phyloP scores from a whole-genome alignment of 1,140 invertebrate genomes.

The Ooceraea biroi region DNA sequence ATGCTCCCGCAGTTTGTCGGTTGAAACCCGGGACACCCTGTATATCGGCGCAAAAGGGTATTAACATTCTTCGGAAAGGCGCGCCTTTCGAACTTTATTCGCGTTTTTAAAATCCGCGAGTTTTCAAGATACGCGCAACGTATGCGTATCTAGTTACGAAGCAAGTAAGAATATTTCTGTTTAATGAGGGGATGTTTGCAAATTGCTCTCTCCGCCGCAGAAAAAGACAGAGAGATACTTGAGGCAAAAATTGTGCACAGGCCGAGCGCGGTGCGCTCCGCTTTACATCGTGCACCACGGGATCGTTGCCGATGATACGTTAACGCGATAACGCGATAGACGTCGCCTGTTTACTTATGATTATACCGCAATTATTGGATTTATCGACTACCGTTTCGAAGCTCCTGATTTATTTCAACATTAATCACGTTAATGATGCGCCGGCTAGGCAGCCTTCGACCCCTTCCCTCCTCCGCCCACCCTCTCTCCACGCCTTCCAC shows the following conservation, averaged over 20 bases:
- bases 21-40: too few species aligned
- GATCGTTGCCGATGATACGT: constrained; percentile 73
- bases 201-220: too few species aligned
- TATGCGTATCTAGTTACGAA: neutral
- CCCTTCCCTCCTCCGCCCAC: constrained; percentile 12
- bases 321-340: constrained; percentile 74
- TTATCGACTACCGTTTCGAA: constrained; percentile 84
- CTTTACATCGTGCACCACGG: constrained; percentile 29
- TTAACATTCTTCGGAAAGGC: neutral
- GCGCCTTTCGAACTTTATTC: neutral
- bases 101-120: neutral
- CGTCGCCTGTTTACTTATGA: constrained; percentile 85
- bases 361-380: constrained; percentile 85
- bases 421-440: constrained; percentile 86
- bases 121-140: neutral
- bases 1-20: too few species aligned
- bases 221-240: too few species aligned
- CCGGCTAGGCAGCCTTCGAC: constrained; percentile 77
- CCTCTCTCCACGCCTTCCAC: constrained; percentile 21
- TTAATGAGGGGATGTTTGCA: neutral
- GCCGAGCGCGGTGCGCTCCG: constrained; percentile 8
- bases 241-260: neutral
- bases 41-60: too few species aligned
- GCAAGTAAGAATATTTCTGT: neutral
- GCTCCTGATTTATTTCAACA: constrained; percentile 86